Base-by-base conservation (phyloP, 2,888 invertebrate genomes). In the Hydriomena furcata region DNA sequence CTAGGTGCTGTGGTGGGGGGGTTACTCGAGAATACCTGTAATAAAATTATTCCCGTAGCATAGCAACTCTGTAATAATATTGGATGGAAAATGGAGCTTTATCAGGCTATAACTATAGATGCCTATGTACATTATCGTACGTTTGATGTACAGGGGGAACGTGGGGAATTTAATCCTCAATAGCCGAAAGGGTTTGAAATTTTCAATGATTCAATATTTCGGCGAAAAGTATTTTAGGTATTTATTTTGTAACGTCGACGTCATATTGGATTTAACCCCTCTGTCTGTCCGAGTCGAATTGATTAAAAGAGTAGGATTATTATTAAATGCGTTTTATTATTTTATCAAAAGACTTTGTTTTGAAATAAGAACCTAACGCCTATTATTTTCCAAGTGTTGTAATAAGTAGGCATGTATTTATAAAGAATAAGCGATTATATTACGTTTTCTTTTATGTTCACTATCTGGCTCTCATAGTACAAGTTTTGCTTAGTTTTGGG, bases 161-260 rank as follows among this genome's bases (percentile, higher is more conserved):
- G 47, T 36, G 49, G 53, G 49, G 42, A 48, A 42, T 54, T 50
- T 52, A 50, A 60, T 40, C 55, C 55, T 52, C 51, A 35, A 44
- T 56, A 38, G 25, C 52, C 52, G 52, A 55, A 58, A 56, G 61
- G 61, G 61, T 58, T 47, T 51, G 13, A 31, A 41, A 41, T 31
- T 41, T 41, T 41, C 58, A 46, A 56, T 61, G 58, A 58, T 61
- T 58, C 52, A 58, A 61, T 61, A 61, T 61, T 56, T 52, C 52
- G 51, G 49, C 43, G 53, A 40, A 52, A 49, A 56, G 52, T 56
- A 52, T 58, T 58, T 58, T 48, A 51, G 48, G 45, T 40, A 54
- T 51, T 48, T 51, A 49, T 51, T 58, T 45, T 51, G 50, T 54
- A 37, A 58, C 44, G 55, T 53, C 44, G 40, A 28, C 38, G 48